Evolutionary conservation across 2,113 vertebrate genomes (phyloP).

Genomic region (Conger conger): DNA sequence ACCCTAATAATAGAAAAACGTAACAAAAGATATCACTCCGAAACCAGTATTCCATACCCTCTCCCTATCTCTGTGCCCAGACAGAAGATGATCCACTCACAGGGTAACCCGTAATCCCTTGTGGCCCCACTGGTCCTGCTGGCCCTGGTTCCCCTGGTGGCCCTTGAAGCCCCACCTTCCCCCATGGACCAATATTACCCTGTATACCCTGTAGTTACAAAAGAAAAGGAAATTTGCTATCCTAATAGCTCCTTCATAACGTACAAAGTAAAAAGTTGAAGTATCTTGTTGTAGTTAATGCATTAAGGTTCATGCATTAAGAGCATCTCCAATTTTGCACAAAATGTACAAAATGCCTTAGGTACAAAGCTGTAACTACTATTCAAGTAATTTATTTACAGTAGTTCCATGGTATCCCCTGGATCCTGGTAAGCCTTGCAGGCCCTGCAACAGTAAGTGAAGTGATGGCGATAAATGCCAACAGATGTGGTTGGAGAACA

Average conservation of each 20-base stretch:
- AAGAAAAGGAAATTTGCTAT: neutral
- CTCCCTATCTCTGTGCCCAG: neutral
- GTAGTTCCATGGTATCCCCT: constrained; percentile 60
- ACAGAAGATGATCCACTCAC: constrained; percentile 45
- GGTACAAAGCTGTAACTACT: neutral
- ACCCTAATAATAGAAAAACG: constrained; percentile 52
- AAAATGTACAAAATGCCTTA: neutral
- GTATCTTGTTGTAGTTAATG: neutral
- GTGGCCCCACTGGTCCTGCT: constrained; percentile 52
- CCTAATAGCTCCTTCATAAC: neutral
- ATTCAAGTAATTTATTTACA: constrained; percentile 53
- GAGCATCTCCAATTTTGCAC: neutral
- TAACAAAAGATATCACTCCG: neutral
- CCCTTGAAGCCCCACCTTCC: constrained; percentile 56
- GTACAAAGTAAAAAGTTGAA: neutral
- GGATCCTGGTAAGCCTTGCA: constrained; percentile 55
- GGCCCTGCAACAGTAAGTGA: constrained; percentile 51
- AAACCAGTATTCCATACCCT: neutral
- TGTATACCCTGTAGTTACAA: constrained; percentile 54
- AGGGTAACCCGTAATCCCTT: constrained; percentile 62
- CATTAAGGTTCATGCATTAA: neutral
- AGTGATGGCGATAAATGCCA: neutral
- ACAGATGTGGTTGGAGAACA: neutral
- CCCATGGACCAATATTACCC: constrained; percentile 69
- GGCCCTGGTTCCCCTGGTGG: constrained; percentile 56